Evolutionary conservation across 2,113 vertebrate species (phyloP), one percentile per base, ranked within the genome.

Genomic region (Ploceus nigricollis): DNA sequence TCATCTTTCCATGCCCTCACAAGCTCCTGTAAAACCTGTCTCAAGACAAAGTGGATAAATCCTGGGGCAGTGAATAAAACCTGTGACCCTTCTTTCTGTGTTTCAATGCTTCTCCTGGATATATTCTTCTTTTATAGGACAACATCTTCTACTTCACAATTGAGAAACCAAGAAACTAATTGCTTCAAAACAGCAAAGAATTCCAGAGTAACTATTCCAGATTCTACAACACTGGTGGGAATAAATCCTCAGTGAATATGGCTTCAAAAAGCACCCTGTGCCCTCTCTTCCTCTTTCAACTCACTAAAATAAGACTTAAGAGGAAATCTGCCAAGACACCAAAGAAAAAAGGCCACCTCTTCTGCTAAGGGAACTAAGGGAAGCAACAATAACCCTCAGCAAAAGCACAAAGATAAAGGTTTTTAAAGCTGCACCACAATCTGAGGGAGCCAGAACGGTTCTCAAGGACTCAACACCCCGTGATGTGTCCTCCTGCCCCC

Each of bases 221-320:
- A 61, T 76, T 78, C 80, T 66, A 28, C 79, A 82, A 22, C 0
- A 4, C 50, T 86, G 86, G 68, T 95, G 82, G 89, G 86, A 94
- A 95, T 51, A 77, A 9, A 77, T 10, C 35, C 56, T 54, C 30
- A 0, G 79, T 12, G 88, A 90, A 88, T 3, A 12, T 22, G 57
- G 76, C 88, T 94, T 94, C 90, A 96, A 89, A 93, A 77, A 84
- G 73, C 57, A 51, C 81, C 81, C 89, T 60, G 4, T 86, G 88
- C 87, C 87, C 91, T 87, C 82, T 91, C 82, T 91, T 90, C 92
- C 79, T 82, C 92, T 93, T 90, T 93, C 93, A 93, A 64, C 63
- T 91, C 12, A 12, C 92, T 86, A 90, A 94, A 97, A 83, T 91
- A 94, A 95, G 75, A 75, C 84, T 91, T 54, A 70, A 83, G 91